These are phyloP conservation scores for Siphamia tubifer DNA, from an alignment of 2,113 vertebrate species.

Conservation along the genomic window DNA sequence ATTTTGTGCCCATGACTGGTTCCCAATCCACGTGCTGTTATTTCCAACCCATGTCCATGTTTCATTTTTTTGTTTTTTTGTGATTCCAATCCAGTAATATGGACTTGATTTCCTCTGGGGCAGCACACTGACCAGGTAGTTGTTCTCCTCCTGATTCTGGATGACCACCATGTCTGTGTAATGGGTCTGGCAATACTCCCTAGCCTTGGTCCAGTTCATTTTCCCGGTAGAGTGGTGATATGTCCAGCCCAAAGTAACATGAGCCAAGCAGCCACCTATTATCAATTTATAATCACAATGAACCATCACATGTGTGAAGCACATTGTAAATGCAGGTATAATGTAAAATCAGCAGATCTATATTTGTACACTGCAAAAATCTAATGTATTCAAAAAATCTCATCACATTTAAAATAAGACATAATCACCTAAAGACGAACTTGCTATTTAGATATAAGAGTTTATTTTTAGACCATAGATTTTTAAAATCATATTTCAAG, in stretches of 20 bases:
- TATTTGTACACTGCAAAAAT: no score
- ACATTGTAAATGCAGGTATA: background rate
- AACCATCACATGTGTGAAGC: background rate
- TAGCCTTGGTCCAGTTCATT: constrained; percentile 79
- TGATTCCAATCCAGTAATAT: constrained; percentile 93
- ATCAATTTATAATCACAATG: background rate
- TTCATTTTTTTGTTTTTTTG: constrained; percentile 50
- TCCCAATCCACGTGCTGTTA: constrained; percentile 68
- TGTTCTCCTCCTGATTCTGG: constrained; percentile 84
- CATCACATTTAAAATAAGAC: no score
- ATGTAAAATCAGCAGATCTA: background rate
- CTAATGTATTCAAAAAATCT: no score
- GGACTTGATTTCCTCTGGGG: background rate
- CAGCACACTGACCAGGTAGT: constrained; percentile 77
- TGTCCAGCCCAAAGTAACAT: constrained; percentile 78
- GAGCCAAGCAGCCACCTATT: constrained; percentile 42
- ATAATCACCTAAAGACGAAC: no score
- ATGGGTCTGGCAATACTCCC: constrained; percentile 75
- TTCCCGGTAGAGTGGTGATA: constrained; percentile 57
- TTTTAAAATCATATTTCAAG: no score
- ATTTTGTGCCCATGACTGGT: constrained; percentile 80
- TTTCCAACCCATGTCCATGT: constrained; percentile 90
- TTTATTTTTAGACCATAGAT: no score
- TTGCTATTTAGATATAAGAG: no score
- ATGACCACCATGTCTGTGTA: constrained; percentile 88